Conservation (phyloP, 2,888 invertebrate genomes). For the Dryocosmus kuriphilus region DNA sequence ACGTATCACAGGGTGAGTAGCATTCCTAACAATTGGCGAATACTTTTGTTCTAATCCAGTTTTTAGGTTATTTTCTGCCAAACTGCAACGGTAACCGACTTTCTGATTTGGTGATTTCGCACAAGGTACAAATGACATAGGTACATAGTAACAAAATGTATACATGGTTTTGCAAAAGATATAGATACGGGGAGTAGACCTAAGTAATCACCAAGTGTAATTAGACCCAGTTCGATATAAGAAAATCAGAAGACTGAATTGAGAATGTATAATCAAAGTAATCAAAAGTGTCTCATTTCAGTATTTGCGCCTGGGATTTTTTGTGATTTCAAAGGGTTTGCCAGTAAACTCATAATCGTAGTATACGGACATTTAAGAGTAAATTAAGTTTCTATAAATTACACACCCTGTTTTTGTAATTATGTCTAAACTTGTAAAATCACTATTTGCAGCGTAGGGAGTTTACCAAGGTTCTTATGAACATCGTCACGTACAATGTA, state of each 20-base stretch:
- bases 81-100: not conserved
- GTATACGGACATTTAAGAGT: not conserved
- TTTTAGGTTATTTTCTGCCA: conserved; percentile 57
- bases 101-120: not conserved
- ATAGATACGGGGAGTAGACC: conserved; percentile 7
- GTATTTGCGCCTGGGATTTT: not conserved
- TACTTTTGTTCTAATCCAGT: not conserved
- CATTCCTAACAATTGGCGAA: conserved; percentile 58
- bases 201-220: not conserved
- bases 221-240: not conserved
- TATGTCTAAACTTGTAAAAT: too few species aligned
- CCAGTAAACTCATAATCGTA: not conserved
- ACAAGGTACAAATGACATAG: not conserved
- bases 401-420: too few species aligned
- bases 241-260: not conserved
- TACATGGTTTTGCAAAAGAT: conserved; percentile 2
- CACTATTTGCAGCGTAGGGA: too few species aligned
- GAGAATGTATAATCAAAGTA: not conserved
- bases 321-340: not conserved
- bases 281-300: not conserved
- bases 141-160: not conserved
- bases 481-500: too few species aligned
- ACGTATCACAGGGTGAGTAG: conserved; percentile 84
- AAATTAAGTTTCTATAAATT: too few species aligned
- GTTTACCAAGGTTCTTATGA: too few species aligned